Percentiles rank a stretch among this genome's conserved stretches.
Conservation (phyloP, 2,113 vertebrate species). For the Passer montanus region DNA sequence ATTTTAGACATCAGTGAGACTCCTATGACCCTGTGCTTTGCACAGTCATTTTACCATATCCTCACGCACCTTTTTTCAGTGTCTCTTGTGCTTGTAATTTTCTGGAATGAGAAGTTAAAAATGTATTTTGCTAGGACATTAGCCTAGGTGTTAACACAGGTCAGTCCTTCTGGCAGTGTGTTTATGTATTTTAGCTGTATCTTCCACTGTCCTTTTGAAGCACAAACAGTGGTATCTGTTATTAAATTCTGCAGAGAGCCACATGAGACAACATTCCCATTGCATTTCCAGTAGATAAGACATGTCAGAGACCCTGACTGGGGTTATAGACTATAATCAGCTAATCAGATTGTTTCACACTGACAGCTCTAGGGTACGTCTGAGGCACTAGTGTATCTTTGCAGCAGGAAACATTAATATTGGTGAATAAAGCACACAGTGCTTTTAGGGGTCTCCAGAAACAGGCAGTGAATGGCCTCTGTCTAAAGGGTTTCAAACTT, state of each 20-base stretch:
- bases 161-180: not conserved
- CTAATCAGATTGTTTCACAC: not conserved
- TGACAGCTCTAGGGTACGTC: not conserved
- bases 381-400: not conserved
- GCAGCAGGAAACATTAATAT: not conserved
- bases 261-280: not conserved
- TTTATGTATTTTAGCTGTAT: not conserved
- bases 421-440: not conserved
- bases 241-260: not conserved
- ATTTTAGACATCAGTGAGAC: not conserved
- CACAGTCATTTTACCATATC: not conserved
- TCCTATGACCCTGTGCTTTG: not conserved
- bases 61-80: not conserved
- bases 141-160: not conserved
- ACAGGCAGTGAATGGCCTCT: not conserved
- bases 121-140: not conserved
- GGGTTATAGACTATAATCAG: not conserved
- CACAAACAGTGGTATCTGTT: not conserved
- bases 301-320: not conserved
- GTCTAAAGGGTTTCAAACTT: not conserved
- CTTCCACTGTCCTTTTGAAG: not conserved
- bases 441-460: not conserved
- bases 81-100: not conserved
- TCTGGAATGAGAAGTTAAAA: not conserved
- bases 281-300: not conserved